phyloP scores from a whole-genome alignment of 2,888 invertebrate genomes.

The Polia nebulosa region DNA sequence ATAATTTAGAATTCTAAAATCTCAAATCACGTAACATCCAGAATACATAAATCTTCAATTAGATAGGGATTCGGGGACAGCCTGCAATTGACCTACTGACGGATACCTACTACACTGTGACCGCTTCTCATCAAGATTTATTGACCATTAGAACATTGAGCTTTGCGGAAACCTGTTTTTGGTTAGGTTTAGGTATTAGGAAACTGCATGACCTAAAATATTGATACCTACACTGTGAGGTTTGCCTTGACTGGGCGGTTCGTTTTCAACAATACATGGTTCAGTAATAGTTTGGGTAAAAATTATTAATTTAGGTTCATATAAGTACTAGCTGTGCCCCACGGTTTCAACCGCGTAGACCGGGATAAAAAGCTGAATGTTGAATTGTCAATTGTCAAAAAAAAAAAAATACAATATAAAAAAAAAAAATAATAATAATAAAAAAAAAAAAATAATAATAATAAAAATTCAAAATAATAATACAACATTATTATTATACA shows the following conservation, averaged over 20 bases:
- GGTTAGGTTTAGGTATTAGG: constrained; percentile 43
- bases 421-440: no score
- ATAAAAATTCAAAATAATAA: no score
- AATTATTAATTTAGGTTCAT: neutral
- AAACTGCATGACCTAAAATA: constrained; percentile 58
- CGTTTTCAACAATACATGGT: constrained; percentile 24
- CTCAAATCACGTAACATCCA: constrained; percentile 15
- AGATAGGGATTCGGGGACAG: constrained; percentile 14
- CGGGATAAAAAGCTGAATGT: no score
- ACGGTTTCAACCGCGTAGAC: no score
- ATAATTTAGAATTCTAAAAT: neutral
- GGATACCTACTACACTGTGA: constrained; percentile 12
- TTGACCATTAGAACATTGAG: constrained; percentile 42
- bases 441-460: no score
- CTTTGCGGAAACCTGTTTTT: constrained; percentile 55
- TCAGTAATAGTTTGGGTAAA: neutral
- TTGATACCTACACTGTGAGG: constrained; percentile 27
- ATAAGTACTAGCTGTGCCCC: no score
- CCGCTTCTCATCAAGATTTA: constrained; percentile 52
- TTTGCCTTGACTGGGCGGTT: constrained; percentile 31
- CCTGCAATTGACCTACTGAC: constrained; percentile 53
- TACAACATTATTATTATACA: no score
- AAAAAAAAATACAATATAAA: no score
- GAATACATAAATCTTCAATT: constrained; percentile 9
- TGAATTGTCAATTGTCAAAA: no score